Evolutionary conservation across 2,113 vertebrate genomes (phyloP).

Genomic region (Stictonetta naevosa): DNA sequence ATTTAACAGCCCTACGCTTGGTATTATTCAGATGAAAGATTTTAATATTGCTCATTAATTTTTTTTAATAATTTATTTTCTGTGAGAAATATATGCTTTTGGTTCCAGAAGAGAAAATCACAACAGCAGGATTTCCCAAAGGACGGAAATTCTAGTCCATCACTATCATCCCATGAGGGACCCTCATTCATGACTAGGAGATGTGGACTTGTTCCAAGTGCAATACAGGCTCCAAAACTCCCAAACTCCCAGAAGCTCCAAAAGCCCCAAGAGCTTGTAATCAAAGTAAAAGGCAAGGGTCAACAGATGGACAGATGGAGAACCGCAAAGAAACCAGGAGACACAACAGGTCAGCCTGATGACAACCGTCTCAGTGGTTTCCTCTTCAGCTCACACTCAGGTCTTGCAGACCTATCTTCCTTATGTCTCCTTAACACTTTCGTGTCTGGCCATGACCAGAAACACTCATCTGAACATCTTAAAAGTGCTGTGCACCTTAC

Average conservation of each 20-base stretch:
- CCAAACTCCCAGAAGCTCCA: not conserved
- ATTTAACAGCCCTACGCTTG: not conserved
- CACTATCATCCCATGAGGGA: not conserved
- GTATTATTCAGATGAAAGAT: not conserved
- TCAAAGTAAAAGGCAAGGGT: not conserved
- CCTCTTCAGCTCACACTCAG: not conserved
- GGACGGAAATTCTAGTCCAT: not conserved
- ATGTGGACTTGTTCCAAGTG: not conserved
- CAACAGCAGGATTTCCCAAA: not conserved
- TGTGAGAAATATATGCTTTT: not conserved
- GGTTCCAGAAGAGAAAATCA: not conserved
- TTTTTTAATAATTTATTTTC: not conserved
- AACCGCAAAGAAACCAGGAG: not conserved
- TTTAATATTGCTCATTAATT: not conserved
- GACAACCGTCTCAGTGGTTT: not conserved
- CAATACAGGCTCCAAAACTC: not conserved
- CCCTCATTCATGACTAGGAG: not conserved
- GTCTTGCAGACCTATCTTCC: not conserved
- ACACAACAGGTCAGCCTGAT: not conserved
- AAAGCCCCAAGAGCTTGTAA: not conserved
- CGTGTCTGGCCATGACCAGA: not conserved
- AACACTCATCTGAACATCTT: not conserved
- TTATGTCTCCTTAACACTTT: not conserved
- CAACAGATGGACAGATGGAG: conserved; percentile 25
- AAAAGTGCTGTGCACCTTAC: not conserved